These are phyloP conservation scores for Idaea biselata DNA, from an alignment of 2,888 invertebrate species.

Conservation along the genomic window DNA sequence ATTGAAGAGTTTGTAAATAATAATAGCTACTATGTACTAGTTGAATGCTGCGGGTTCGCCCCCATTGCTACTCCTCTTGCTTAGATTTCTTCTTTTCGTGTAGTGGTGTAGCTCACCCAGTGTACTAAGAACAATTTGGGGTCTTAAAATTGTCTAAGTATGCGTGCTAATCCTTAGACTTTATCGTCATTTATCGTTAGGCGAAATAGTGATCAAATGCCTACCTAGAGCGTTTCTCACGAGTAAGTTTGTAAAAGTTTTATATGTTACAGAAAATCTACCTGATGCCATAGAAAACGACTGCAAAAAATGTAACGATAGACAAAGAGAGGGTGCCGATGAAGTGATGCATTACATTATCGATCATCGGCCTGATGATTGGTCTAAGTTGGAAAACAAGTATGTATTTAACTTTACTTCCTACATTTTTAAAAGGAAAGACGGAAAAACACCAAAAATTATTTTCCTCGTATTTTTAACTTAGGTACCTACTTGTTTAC, in stretches of 20 bases:
- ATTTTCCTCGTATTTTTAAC: neutral
- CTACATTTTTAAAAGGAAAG: neutral
- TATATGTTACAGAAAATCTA: slow-evolving; percentile 73
- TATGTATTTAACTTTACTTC: slow-evolving; percentile 42
- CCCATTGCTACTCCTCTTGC: neutral
- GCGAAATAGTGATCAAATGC: slow-evolving; percentile 16
- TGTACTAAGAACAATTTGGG: slow-evolving; percentile 4
- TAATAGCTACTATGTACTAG: neutral
- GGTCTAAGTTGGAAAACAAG: slow-evolving; percentile 79
- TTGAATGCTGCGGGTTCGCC: neutral
- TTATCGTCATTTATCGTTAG: no score
- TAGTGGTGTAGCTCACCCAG: no score
- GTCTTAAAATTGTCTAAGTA: no score
- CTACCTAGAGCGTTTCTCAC: neutral
- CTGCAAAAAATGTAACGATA: slow-evolving; percentile 84
- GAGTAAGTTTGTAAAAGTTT: neutral
- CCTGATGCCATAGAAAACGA: slow-evolving; percentile 86
- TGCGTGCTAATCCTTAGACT: no score
- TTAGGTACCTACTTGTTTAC: no score
- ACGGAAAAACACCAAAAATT: neutral
- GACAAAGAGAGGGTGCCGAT: slow-evolving; percentile 83
- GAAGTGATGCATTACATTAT: slow-evolving; percentile 83
- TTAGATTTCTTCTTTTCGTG: no score
- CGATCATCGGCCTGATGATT: slow-evolving; percentile 80
- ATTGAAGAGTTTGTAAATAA: slow-evolving; percentile 80